Evolutionary conservation across 2,797 vertebrate species (phyloP).

Genomic region (Tragopan temminckii): DNA sequence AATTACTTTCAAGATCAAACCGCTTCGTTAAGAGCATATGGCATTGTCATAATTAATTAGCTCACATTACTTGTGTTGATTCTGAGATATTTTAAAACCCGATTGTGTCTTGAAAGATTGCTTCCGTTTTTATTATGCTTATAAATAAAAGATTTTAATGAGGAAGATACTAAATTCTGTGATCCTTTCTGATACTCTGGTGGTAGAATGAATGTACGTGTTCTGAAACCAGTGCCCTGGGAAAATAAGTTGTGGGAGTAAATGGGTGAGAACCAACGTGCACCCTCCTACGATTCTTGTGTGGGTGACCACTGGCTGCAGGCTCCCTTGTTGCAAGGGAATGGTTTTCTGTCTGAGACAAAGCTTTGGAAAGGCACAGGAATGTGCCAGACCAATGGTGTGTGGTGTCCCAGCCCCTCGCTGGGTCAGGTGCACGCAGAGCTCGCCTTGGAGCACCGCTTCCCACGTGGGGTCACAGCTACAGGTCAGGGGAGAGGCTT

Average conservation of each 20-base stretch:
- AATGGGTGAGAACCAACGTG: neutral
- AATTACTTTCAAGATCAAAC: conserved; percentile 2
- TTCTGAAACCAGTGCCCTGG: neutral
- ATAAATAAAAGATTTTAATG: conserved; percentile 68
- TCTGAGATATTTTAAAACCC: neutral
- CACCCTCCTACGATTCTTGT: neutral
- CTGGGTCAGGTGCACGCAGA: neutral
- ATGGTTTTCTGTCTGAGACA: neutral
- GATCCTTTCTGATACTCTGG: neutral
- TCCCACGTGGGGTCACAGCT: neutral
- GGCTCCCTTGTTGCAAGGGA: accelerated
- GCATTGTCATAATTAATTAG: conserved; percentile 23
- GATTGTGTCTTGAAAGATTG: conserved; percentile 1
- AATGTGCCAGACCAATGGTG: neutral
- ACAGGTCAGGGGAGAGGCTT: neutral
- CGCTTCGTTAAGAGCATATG: neutral
- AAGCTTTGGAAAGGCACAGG: neutral
- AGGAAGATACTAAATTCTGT: neutral
- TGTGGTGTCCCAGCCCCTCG: neutral
- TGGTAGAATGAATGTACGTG: neutral
- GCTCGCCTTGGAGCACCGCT: neutral
- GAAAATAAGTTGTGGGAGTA: neutral
- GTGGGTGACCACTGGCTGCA: neutral
- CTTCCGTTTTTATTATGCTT: neutral
- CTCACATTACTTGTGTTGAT: conserved; percentile 23